Conservation (phyloP, 2,113 vertebrate species). For the Rana temporaria region DNA sequence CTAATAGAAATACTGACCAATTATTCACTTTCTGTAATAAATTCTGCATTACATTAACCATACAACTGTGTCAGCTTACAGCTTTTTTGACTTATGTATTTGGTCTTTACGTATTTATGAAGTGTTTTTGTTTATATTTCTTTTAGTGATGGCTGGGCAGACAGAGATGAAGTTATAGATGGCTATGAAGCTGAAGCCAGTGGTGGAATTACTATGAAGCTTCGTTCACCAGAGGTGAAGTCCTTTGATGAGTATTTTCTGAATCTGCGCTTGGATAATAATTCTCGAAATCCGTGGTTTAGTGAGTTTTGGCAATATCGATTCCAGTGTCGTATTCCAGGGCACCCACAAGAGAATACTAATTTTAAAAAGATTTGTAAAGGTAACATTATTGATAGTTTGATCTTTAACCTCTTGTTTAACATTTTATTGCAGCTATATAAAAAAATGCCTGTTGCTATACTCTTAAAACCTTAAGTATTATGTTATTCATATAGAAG, state of each 20-base stretch:
- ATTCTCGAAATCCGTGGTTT: slow-evolving; percentile 96
- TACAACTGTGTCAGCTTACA: no score
- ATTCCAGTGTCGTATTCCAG: slow-evolving; percentile 92
- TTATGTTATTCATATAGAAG: no score
- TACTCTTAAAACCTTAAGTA: no score
- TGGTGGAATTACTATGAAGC: slow-evolving; percentile 96
- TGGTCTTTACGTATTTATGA: neutral
- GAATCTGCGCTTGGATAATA: slow-evolving; percentile 89
- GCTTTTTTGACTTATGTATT: neutral
- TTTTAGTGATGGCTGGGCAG: slow-evolving; percentile 95
- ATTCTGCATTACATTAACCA: no score
- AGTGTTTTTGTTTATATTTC: slow-evolving; percentile 29
- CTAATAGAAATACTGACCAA: no score
- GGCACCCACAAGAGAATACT: slow-evolving; percentile 87
- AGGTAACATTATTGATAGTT: slow-evolving; percentile 73
- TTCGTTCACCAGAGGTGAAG: slow-evolving; percentile 90
- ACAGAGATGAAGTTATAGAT: slow-evolving; percentile 97
- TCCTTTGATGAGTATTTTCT: slow-evolving; percentile 95
- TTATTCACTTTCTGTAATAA: no score
- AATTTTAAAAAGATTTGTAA: slow-evolving; percentile 93
- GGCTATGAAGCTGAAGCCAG: slow-evolving; percentile 94
- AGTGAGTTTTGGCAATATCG: slow-evolving; percentile 97
- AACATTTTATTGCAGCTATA: no score
- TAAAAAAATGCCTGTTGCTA: no score
- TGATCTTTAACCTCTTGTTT: neutral